Conservation (phyloP, 2,888 invertebrate species). For the Aphodius granarius region DNA sequence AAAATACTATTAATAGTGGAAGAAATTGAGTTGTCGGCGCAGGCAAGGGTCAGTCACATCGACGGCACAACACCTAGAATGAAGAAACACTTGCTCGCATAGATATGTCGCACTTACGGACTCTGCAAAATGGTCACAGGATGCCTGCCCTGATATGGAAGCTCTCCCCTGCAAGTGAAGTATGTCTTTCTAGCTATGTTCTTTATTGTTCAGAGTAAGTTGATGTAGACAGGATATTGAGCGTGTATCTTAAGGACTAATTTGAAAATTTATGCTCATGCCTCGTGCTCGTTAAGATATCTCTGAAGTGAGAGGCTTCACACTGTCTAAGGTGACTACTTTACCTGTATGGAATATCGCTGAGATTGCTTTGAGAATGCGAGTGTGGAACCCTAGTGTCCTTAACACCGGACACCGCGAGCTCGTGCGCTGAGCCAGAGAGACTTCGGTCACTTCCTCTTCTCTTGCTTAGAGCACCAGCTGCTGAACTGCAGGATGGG, state of each 20-base stretch:
- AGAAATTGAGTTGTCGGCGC: slow-evolving; percentile 17
- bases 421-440: slow-evolving; percentile 81
- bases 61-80: slow-evolving; percentile 43
- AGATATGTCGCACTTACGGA: slow-evolving; percentile 51
- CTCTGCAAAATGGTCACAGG: slow-evolving; percentile 49
- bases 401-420: slow-evolving; percentile 72
- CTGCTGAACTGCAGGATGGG: slow-evolving; percentile 40
- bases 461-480: slow-evolving; percentile 60
- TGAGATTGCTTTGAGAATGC: slow-evolving; percentile 88
- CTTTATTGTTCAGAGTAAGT: background rate
- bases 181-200: slow-evolving; percentile 44
- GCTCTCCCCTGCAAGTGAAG: slow-evolving; percentile 61
- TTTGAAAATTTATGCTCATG: slow-evolving; percentile 16
- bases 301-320: too few species aligned
- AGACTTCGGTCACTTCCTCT: slow-evolving; percentile 84
- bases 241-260: background rate
- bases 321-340: too few species aligned
- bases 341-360: slow-evolving; percentile 82
- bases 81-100: slow-evolving; percentile 29
- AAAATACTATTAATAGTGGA: background rate
- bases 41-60: slow-evolving; percentile 41
- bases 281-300: too few species aligned
- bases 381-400: slow-evolving; percentile 76
- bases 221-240: background rate
- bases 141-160: slow-evolving; percentile 53